Evolutionary conservation across 2,113 vertebrate species (phyloP), one percentile per base, ranked within the genome.

Genomic region (Zosterops pallidus): DNA sequence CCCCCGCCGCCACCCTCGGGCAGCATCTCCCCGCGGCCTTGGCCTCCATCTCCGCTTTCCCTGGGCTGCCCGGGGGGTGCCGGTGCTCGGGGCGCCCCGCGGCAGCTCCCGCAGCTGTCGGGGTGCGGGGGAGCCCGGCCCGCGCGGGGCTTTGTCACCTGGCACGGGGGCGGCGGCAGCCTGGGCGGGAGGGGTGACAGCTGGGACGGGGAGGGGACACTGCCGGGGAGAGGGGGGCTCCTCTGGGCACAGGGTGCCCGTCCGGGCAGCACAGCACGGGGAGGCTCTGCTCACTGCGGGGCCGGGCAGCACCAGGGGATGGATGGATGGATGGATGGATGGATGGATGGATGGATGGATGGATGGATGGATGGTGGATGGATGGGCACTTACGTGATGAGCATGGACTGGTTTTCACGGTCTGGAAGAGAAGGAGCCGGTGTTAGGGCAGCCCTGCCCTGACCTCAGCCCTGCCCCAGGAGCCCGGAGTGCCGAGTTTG

Each of bases 331-430:
- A 37, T 10, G 37, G 37, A 37, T 37, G 37, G 37, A 37, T 37
- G 37, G 37, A 37, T 9, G 37, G 37, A 37, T 37, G 37, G 37
- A 37, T 37, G 37, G 37, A 37, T 37, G 37, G 37, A 37, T 37
- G 37, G 37, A 37, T 37, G 37, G 37, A 37, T 37, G 37, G 37
- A 37, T 37, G 39, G 11, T 39, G 39, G 5, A 22, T 5, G 37
- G 11, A 26, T 46, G 39, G 22, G 25, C 59, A 99, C 99, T 99
- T 98, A 99, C 99, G 99, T 99, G 98, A 99, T 99, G 59, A 99
- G 98, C 99, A 99, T 99, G 92, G 99, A 99, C 97, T 99, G 99
- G 97, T 99, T 99, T 84, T 99, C 99, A 6, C 99, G 98, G 98
- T 99, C 99, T 99, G 97, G 22, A 97, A 96, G 72, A 92, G 94